phyloP scores from a whole-genome alignment of 2,888 invertebrate species.

The Lycocerus yunnanus region DNA sequence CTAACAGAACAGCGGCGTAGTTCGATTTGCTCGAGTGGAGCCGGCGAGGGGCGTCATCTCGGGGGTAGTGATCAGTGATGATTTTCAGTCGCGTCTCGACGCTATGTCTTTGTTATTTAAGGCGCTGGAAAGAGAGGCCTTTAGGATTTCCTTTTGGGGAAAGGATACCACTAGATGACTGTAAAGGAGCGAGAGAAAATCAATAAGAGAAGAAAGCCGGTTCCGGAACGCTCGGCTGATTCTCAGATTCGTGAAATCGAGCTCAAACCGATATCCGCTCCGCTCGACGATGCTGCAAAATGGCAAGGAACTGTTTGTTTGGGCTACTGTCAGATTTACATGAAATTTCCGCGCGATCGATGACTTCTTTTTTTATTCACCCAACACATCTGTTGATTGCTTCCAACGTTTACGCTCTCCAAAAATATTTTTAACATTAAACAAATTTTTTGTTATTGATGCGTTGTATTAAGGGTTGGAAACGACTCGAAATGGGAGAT shows the following conservation, averaged over 20 bases:
- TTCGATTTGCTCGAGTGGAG: constrained; percentile 53
- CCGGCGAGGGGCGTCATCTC: constrained; percentile 44
- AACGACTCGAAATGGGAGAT: constrained; percentile 1
- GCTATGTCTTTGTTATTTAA: constrained; percentile 40
- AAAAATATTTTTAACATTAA: background rate
- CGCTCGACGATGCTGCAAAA: constrained; percentile 55
- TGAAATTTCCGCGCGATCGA: constrained; percentile 39
- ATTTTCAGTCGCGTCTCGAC: constrained; percentile 44
- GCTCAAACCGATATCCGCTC: constrained; percentile 55
- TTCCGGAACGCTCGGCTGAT: constrained; percentile 59
- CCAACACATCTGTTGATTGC: constrained; percentile 20
- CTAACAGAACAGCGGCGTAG: constrained; percentile 50
- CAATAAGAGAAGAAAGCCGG: constrained; percentile 58
- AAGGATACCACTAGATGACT: constrained; percentile 42
- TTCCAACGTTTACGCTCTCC: background rate
- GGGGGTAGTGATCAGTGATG: constrained; percentile 47
- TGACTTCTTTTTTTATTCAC: constrained; percentile 25
- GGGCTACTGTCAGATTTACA: constrained; percentile 52
- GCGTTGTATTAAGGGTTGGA: background rate
- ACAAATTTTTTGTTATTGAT: background rate
- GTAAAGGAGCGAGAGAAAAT: constrained; percentile 53
- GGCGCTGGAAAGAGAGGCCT: constrained; percentile 34
- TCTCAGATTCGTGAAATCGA: constrained; percentile 59
- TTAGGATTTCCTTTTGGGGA: constrained; percentile 31
- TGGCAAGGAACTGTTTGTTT: constrained; percentile 53